Evolutionary conservation across 1,140 invertebrate genomes (phyloP).

Genomic region (Himalopsyche phryganea): DNA sequence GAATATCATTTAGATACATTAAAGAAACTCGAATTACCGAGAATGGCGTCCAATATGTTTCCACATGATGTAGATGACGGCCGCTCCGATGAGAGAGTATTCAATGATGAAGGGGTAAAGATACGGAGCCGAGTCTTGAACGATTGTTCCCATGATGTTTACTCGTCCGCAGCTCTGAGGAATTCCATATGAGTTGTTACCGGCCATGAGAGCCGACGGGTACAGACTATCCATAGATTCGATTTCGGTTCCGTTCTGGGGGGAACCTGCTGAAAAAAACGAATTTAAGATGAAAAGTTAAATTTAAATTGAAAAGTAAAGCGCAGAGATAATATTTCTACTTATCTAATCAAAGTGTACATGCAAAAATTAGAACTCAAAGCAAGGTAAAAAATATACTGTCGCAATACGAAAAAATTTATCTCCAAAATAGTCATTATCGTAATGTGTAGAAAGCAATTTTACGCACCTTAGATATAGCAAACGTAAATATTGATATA

Average conservation of each 20-base stretch:
- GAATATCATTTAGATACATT: no score
- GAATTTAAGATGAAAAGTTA: constrained; percentile 26
- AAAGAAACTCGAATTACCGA: no score
- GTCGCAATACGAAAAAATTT: no score
- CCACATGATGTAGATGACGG: constrained; percentile 98
- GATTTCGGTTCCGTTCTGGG: constrained; percentile 53
- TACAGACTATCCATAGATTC: constrained; percentile 59
- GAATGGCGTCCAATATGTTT: constrained; percentile 87
- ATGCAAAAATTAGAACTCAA: no score
- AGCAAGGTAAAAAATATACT: no score
- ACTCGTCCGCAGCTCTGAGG: constrained; percentile 66
- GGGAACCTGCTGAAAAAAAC: constrained; percentile 35
- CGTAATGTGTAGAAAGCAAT: no score
- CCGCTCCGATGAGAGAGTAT: constrained; percentile 94
- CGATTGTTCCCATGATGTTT: constrained; percentile 91
- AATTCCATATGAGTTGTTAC: constrained; percentile 52
- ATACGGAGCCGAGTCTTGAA: constrained; percentile 86
- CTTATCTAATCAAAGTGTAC: no score
- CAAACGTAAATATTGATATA: no score
- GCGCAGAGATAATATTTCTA: no score
- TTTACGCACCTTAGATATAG: no score
- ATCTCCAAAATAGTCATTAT: no score
- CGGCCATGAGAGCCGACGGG: constrained; percentile 58
- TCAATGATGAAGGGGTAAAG: constrained; percentile 96
- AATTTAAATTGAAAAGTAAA: no score